Conservation (phyloP, 2,113 vertebrate species). For the Lamprologus lemairii region DNA sequence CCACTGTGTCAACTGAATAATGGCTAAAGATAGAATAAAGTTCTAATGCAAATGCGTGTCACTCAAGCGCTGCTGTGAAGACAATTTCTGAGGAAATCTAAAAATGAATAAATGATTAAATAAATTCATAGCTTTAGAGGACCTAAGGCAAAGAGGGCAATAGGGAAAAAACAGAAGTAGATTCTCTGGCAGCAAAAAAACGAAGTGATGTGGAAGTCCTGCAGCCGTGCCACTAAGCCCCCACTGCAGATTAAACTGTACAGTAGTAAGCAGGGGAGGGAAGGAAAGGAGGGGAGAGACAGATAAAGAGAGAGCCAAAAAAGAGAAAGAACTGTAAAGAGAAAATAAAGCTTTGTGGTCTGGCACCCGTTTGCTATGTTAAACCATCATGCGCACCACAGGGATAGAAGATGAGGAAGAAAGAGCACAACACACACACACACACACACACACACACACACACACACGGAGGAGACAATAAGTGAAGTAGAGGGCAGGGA, state of each 20-base stretch:
- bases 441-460: too few species aligned
- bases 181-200: slow-evolving; percentile 41
- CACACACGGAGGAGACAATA: not conserved
- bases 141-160: not conserved
- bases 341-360: slow-evolving; percentile 54
- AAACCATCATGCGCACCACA: slow-evolving; percentile 37
- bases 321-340: slow-evolving; percentile 24
- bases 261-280: slow-evolving; percentile 14
- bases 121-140: not conserved
- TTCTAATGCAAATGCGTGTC: slow-evolving; percentile 27
- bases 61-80: not conserved
- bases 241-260: slow-evolving; percentile 58
- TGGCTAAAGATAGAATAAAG: slow-evolving; percentile 28
- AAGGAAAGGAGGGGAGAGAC: not conserved
- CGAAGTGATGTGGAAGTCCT: slow-evolving; percentile 60
- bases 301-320: not conserved
- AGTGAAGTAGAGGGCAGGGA: not conserved
- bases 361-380: slow-evolving; percentile 49
- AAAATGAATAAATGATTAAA: slow-evolving; percentile 15
- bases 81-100: not conserved
- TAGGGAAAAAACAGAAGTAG: slow-evolving; percentile 21
- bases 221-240: slow-evolving; percentile 52
- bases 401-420: not conserved
- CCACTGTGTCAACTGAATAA: not conserved
- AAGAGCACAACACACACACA: not conserved